These are phyloP conservation scores for Orthosia gothica DNA, from an alignment of 2,888 invertebrate species.

Conservation along the genomic window DNA sequence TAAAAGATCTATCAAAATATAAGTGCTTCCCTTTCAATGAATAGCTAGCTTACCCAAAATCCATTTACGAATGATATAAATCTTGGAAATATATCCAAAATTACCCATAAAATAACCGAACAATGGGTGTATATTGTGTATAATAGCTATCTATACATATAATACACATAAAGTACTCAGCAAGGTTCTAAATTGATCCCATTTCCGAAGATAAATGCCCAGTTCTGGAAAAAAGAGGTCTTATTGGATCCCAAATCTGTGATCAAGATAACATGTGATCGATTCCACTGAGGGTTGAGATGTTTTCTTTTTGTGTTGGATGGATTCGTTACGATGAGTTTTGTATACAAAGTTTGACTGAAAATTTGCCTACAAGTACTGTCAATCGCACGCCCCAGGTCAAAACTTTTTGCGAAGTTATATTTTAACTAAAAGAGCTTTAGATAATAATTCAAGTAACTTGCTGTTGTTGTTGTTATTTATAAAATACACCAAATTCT, in stretches of 20 bases:
- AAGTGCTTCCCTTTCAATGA: constrained; percentile 39
- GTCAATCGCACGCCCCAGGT: too few species aligned
- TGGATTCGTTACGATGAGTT: constrained; percentile 29
- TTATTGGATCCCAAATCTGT: constrained; percentile 79
- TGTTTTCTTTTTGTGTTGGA: constrained; percentile 22
- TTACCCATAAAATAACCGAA: constrained; percentile 54
- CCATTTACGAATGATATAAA: constrained; percentile 52
- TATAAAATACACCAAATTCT: too few species aligned
- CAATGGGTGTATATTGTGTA: constrained; percentile 41
- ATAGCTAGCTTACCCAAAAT: constrained; percentile 33
- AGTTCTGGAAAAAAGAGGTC: constrained; percentile 73
- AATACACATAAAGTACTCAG: constrained; percentile 56
- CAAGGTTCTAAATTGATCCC: constrained; percentile 72
- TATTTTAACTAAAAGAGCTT: too few species aligned
- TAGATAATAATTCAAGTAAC: too few species aligned
- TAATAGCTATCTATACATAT: constrained; percentile 50
- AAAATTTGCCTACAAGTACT: too few species aligned
- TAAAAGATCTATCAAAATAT: constrained; percentile 10
- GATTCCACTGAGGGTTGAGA: constrained; percentile 64
- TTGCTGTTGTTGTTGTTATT: too few species aligned
- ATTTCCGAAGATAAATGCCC: constrained; percentile 78
- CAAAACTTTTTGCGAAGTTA: too few species aligned
- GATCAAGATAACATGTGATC: constrained; percentile 76
- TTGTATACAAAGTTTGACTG: not conserved
- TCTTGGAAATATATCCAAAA: constrained; percentile 50